Evolutionary conservation across 2,113 vertebrate genomes (phyloP), one percentile per base, ranked within the genome.

Genomic region (Tichodroma muraria): DNA sequence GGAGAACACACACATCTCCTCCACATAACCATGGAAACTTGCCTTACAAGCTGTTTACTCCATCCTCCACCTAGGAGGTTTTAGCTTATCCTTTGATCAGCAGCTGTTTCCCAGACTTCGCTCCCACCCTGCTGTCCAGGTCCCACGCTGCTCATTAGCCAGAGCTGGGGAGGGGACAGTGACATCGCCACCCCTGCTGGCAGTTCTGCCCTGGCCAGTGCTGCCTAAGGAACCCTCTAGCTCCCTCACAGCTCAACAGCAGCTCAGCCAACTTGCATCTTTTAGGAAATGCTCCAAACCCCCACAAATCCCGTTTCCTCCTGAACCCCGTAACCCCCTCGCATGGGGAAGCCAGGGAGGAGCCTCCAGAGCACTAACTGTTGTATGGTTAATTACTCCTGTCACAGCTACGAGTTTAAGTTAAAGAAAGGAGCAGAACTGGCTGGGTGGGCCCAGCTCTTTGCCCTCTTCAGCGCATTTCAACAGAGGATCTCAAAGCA

Each of bases 401-500:
- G 87, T 56, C 52, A 5, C 0, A 86, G 61, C 3, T 2, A 72
- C 11, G 24, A 47, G 53, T 23, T 72, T 8, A 8, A 16, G 37
- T n/a, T 28, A 13, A 73, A 70, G 79, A 16, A 75, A 27, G 1
- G 7, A 59, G 77, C n/a, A 49, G 84, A 14, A 16, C 18, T 6
- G 84, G 79, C 75, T 54, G 54, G 35, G 13, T 3, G 24, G 44
- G 61, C 60, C 31, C 82, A 81, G 86, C 81, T 73, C 89, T 91
- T 96, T 94, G 96, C 91, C 90, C 53, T 91, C 84, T 85, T 87
- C 91, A 96, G 95, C 95, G 95, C 94, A 4, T 94, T 80, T 96
- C 94, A 86, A 82, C 93, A 95, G 95, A 96, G 95, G 95, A 96
- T 96, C 96, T 96, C 95, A 96, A 97, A 97, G 95, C 95, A 80